These are phyloP conservation scores for Cyanoliseus patagonus DNA, from an alignment of 2,113 vertebrate species.

Conservation along the genomic window DNA sequence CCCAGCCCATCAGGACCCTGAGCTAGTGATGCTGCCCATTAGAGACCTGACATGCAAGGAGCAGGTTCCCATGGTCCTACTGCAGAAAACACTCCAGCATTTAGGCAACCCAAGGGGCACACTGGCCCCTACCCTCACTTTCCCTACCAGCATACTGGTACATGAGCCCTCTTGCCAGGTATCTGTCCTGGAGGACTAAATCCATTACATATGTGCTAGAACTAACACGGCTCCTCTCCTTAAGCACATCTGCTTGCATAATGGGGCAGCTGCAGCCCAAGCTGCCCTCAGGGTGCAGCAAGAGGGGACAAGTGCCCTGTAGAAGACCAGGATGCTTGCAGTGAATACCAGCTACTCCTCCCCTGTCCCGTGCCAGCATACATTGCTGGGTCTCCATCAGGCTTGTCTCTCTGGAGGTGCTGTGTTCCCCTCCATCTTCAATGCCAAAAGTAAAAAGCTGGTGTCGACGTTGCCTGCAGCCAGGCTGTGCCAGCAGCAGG, in stretches of 20 bases:
- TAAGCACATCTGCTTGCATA: neutral
- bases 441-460: neutral
- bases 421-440: neutral
- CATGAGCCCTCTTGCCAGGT: neutral
- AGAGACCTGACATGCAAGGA: neutral
- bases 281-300: neutral
- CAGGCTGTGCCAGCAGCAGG: neutral
- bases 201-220: neutral
- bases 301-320: neutral
- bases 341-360: neutral
- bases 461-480: fast-evolving
- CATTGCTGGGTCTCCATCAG: neutral
- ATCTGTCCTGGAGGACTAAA: neutral
- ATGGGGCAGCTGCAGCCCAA: neutral
- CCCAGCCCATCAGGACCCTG: neutral
- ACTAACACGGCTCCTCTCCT: neutral
- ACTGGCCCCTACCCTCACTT: neutral
- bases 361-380: neutral
- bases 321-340: fast-evolving
- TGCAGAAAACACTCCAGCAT: neutral
- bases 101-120: neutral
- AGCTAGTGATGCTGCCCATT: fast-evolving
- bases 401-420: neutral
- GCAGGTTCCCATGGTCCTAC: neutral
- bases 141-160: neutral